A percentile compares a stretch with the other conserved stretches of the same genome.
Evolutionary conservation across 2,888 invertebrate genomes (phyloP).

Genomic region (Proisotoma minuta): DNA sequence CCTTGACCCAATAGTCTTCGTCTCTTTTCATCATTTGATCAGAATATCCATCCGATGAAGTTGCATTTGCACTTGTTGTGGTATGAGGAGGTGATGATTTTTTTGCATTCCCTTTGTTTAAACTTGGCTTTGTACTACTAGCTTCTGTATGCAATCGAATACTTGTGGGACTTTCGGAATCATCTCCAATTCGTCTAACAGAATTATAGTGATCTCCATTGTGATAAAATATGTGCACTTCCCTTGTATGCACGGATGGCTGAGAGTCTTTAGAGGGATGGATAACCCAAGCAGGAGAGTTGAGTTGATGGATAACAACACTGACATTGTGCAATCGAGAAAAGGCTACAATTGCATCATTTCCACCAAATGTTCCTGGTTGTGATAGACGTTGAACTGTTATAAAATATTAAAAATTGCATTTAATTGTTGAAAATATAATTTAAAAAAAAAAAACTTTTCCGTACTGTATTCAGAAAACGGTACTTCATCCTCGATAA

Average conservation of each 20-base stretch:
- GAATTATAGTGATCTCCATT: constrained; percentile 53
- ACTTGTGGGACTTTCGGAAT: constrained; percentile 41
- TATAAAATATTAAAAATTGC: constrained; percentile 31
- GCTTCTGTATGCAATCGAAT: constrained; percentile 37
- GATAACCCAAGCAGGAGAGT: constrained; percentile 44
- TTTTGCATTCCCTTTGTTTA: constrained; percentile 26
- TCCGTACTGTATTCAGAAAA: constrained; percentile 53
- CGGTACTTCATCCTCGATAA: constrained; percentile 54
- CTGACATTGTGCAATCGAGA: constrained; percentile 52
- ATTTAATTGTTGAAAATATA: not conserved
- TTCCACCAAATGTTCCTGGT: constrained; percentile 56
- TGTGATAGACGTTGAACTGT: constrained; percentile 51
- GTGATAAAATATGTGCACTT: constrained; percentile 53
- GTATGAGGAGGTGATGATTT: constrained; percentile 28
- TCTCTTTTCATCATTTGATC: constrained; percentile 26
- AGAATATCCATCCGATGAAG: not conserved
- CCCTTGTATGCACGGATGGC: constrained; percentile 41
- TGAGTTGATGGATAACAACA: constrained; percentile 52
- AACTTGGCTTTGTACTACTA: constrained; percentile 16
- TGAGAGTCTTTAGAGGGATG: constrained; percentile 42
- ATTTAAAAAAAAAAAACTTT: not conserved
- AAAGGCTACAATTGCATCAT: constrained; percentile 56
- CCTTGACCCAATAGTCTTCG: constrained; percentile 42
- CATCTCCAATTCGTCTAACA: constrained; percentile 49
- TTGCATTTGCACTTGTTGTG: constrained; percentile 5